Conservation (phyloP, 2,113 vertebrate genomes). For the Carollia perspicillata region DNA sequence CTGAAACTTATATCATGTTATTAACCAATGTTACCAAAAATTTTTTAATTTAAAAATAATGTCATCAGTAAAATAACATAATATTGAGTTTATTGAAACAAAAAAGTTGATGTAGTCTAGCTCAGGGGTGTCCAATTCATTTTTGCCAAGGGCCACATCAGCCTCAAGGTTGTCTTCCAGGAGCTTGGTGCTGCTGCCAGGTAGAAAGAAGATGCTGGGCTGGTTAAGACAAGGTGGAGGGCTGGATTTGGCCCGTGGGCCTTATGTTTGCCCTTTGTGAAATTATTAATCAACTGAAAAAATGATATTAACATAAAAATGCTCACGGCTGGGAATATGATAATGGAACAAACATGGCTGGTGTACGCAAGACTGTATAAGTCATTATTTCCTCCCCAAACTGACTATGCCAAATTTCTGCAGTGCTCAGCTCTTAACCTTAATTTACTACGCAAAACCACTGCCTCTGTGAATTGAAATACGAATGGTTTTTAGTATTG, state of each 20-base stretch:
- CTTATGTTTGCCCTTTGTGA: not conserved
- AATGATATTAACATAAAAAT: not conserved
- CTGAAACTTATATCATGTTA: not conserved
- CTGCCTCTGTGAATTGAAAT: not conserved
- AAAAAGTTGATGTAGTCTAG: not conserved
- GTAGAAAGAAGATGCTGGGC: too few species aligned
- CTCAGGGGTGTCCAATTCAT: too few species aligned
- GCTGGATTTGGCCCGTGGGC: too few species aligned
- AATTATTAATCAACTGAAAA: not conserved
- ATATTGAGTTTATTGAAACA: not conserved
- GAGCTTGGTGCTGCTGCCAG: too few species aligned
- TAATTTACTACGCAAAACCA: not conserved
- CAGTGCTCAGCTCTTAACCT: not conserved
- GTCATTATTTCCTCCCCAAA: not conserved
- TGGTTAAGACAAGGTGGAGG: too few species aligned
- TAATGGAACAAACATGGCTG: not conserved
- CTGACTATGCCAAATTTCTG: not conserved
- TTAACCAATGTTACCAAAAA: not conserved
- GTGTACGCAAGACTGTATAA: not conserved
- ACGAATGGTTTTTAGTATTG: not conserved
- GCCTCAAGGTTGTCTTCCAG: too few species aligned
- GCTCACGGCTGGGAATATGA: not conserved
- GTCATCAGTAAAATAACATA: not conserved
- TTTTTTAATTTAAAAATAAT: not conserved
- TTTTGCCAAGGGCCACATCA: too few species aligned